Evolutionary conservation across 2,113 vertebrate species (phyloP).

Genomic region (Poeciliopsis occidentalis): DNA sequence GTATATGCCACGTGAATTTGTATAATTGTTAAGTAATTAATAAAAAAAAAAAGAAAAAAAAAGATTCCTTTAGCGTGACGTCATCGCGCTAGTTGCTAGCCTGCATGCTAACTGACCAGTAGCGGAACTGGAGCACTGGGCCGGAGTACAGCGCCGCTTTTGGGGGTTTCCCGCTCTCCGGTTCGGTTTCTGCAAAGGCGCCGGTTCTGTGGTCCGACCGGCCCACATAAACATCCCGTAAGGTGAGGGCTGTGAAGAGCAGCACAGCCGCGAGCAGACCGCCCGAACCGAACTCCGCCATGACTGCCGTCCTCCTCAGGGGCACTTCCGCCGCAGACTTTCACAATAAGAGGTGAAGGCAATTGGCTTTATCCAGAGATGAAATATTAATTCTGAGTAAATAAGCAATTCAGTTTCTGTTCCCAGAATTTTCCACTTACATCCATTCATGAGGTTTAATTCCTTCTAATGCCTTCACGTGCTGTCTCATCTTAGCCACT

Average conservation of each 20-base stretch:
- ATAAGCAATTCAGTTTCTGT: too few relatives aligned
- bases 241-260: constrained; percentile 76
- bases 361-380: too few relatives aligned
- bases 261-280: constrained; percentile 76
- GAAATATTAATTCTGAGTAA: too few relatives aligned
- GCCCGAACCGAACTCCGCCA: constrained; percentile 78
- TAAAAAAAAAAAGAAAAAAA: too few relatives aligned
- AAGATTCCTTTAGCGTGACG: neutral
- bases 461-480: neutral
- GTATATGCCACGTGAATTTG: too few relatives aligned
- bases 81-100: neutral
- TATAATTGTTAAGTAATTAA: too few relatives aligned
- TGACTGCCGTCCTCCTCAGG: constrained; percentile 21
- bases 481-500: neutral
- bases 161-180: constrained; percentile 38
- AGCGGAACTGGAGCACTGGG: constrained; percentile 79
- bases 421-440: too few relatives aligned
- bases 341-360: too few relatives aligned
- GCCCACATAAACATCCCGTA: constrained; percentile 76
- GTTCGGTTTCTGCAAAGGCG: neutral
- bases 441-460: too few relatives aligned
- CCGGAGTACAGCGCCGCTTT: constrained; percentile 70
- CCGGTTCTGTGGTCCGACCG: constrained; percentile 35
- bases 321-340: neutral
- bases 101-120: constrained; percentile 69